Evolutionary conservation across 2,797 vertebrate species (phyloP), one percentile per base, ranked within the genome.

Genomic region (Sebastes dallii): DNA sequence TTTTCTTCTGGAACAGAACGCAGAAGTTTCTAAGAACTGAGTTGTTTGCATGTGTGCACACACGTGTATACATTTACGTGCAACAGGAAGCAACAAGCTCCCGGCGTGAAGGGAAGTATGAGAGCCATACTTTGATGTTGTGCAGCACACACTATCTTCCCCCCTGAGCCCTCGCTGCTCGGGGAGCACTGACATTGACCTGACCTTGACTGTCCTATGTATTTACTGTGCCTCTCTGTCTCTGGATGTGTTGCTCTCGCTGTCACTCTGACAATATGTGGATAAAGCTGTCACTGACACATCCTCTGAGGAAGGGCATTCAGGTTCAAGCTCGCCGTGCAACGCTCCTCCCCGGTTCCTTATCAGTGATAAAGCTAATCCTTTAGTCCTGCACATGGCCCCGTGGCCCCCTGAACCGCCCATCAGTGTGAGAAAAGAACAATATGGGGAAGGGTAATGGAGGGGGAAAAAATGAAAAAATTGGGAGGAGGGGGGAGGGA

Each of bases 281-380:
- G 91, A 91, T 88, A 77, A 88, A 88, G 83, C 90, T 88, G 91
- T 92, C 90, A 89, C 67, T 65, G 86, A 91, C 90, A 90, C 91
- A 85, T 94, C 91, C 91, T 91, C 87, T 85, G 42, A 78, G 87
- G 87, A 90, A 88, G 86, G 86, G 58, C 73, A 64, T 65, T 74
- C 36, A 65, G 80, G 79, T 84, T 89, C 81, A 82, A 55, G 74
- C 71, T 27, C 1, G 22, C 66, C 58, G 34, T 11, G 58, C 61
- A 22, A 4, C 4, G 4, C 72, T 62, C 72, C 66, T 77, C 69
- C 75, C 69, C 32, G 14, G 71, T 8, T 81, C 66, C 85, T 90
- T 93, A 90, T 92, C 91, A 73, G 65, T 83, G 91, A 84, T 85
- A 84, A 91, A 89, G 80, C 79, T 77, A 89, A 87, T 82, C 91